phyloP scores from a whole-genome alignment of 2,113 vertebrate genomes.

The Oryzias celebensis region DNA sequence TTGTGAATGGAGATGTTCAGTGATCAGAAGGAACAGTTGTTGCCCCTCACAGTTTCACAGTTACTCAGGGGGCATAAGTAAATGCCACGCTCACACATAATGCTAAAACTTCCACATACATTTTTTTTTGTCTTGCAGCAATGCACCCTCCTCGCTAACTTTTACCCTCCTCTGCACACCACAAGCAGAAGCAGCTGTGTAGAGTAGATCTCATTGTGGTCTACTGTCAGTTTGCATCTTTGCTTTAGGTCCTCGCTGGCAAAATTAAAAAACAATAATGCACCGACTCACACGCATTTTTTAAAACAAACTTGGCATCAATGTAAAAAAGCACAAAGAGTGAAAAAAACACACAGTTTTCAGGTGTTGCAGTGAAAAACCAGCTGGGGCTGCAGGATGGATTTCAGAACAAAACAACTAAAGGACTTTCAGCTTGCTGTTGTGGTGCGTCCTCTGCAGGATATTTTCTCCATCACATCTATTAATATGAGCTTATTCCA shows the following conservation, averaged over 20 bases:
- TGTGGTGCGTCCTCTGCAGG: constrained; percentile 56
- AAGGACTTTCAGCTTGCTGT: not conserved
- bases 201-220: constrained; percentile 47
- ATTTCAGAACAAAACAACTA: not conserved
- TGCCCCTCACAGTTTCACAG: not conserved
- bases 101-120: constrained; percentile 18
- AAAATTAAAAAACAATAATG: not conserved
- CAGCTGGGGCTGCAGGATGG: not conserved
- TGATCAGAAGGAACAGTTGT: not conserved
- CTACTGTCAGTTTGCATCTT: constrained; percentile 55
- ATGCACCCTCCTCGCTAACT: not conserved
- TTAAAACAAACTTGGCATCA: too few species aligned
- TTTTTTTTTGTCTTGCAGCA: constrained; percentile 2
- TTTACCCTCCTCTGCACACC: not conserved
- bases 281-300: not conserved
- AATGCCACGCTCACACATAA: not conserved
- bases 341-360: not conserved
- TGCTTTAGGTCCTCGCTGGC: constrained; percentile 46
- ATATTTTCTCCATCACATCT: not conserved
- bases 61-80: constrained; percentile 1
- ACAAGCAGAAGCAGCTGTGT: constrained; percentile 38
- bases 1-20: too few species aligned
- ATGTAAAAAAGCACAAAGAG: too few species aligned
- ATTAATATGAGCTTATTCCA: not conserved
- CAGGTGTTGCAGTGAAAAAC: not conserved